Conservation (phyloP, 2,888 invertebrate species). For the Hofmannophila pseudospretella region DNA sequence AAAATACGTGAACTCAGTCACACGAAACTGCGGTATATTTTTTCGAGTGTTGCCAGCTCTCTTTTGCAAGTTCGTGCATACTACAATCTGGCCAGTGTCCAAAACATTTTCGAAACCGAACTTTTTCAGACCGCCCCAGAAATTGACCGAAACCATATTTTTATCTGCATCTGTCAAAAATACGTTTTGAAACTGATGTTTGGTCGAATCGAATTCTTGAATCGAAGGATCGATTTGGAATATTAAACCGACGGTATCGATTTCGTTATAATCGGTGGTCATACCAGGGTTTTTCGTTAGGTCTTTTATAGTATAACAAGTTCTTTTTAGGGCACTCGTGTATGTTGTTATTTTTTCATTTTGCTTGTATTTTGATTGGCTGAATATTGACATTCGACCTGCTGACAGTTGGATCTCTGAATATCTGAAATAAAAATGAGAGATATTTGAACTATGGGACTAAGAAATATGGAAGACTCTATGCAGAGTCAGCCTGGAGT, state of each 20-base stretch:
- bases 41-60: constrained; percentile 67
- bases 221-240: constrained; percentile 73
- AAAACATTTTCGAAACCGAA: constrained; percentile 75
- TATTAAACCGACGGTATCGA: constrained; percentile 85
- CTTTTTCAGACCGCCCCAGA: constrained; percentile 74
- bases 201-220: constrained; percentile 47
- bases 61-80: constrained; percentile 81
- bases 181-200: constrained; percentile 72
- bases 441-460: too few species aligned
- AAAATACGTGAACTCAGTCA: constrained; percentile 79
- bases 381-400: constrained; percentile 68
- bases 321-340: constrained; percentile 39
- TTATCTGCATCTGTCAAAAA: constrained; percentile 77
- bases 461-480: too few species aligned
- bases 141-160: constrained; percentile 72
- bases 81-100: constrained; percentile 75
- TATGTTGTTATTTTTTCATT: constrained; percentile 24
- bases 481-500: too few species aligned
- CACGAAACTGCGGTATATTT: constrained; percentile 77
- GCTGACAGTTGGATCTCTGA: constrained; percentile 77
- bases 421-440: constrained; percentile 50
- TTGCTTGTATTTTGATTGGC: constrained; percentile 35
- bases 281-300: constrained; percentile 39
- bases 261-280: constrained; percentile 78
- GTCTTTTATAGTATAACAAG: constrained; percentile 65